These are phyloP conservation scores for Dicaeum eximium DNA, from an alignment of 2,113 vertebrate genomes.

Conservation along the genomic window DNA sequence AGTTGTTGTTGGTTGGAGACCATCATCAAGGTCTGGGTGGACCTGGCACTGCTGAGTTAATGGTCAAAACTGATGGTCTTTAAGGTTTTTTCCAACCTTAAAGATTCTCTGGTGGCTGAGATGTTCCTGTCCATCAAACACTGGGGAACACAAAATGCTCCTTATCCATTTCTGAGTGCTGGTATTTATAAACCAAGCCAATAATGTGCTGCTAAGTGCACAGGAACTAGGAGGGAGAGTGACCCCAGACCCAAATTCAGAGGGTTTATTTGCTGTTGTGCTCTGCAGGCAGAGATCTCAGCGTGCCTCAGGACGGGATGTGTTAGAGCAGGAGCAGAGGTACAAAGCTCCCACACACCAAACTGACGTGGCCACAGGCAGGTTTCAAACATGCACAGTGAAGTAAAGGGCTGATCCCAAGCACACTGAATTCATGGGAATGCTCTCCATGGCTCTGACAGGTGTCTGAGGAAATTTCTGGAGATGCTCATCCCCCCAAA, in stretches of 20 bases:
- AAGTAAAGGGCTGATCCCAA: neutral
- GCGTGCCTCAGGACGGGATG: neutral
- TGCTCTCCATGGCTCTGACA: neutral
- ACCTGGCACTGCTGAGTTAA: neutral
- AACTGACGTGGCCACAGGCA: fast-evolving
- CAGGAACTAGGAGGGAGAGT: neutral
- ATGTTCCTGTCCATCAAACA: fast-evolving
- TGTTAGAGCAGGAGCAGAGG: neutral
- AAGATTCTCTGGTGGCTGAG: neutral
- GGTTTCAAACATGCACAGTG: neutral
- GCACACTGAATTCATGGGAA: neutral
- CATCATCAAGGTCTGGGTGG: neutral
- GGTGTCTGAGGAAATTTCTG: neutral
- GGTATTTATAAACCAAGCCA: neutral
- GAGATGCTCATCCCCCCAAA: neutral
- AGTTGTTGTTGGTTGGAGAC: neutral
- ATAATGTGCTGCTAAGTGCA: neutral
- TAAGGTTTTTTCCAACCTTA: neutral
- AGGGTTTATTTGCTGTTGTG: neutral
- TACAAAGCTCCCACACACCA: neutral
- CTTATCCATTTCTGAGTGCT: neutral
- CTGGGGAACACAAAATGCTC: neutral
- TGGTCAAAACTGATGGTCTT: neutral
- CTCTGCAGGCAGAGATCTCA: neutral
- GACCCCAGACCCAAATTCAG: neutral